phyloP scores from a whole-genome alignment of 2,888 invertebrate species.

The Liposcelis brunnea region DNA sequence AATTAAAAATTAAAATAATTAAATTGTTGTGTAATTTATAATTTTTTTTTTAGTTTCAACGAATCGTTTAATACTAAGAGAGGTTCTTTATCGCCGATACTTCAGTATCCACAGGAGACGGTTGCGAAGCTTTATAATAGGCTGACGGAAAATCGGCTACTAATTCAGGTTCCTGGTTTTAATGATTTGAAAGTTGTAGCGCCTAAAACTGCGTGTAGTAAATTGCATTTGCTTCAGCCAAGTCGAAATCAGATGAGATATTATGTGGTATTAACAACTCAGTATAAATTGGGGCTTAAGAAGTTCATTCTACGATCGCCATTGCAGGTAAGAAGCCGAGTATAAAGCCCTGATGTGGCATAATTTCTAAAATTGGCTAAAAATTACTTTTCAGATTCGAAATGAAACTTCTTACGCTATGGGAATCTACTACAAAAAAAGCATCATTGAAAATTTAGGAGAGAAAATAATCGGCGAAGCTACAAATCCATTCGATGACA shows the following conservation, averaged over 20 bases:
- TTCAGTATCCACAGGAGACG: conserved; percentile 32
- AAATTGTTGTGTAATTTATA: neutral
- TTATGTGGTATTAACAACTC: conserved; percentile 48
- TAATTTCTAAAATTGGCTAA: too few relatives aligned
- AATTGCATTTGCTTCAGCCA: conserved; percentile 45
- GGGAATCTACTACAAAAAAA: conserved; percentile 55
- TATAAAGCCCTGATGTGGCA: too few relatives aligned
- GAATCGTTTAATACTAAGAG: neutral
- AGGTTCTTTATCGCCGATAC: conserved; percentile 20
- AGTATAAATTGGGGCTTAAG: conserved; percentile 38
- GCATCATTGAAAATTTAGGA: conserved; percentile 46
- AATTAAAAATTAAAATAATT: neutral
- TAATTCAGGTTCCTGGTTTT: conserved; percentile 44
- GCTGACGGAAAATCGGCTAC: conserved; percentile 46
- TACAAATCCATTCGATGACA: conserved; percentile 58
- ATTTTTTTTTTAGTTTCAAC: neutral
- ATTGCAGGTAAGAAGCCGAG: conserved; percentile 37
- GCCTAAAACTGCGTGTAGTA: conserved; percentile 43
- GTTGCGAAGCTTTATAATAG: conserved; percentile 39
- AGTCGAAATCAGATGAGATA: conserved; percentile 42
- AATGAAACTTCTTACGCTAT: conserved; percentile 63
- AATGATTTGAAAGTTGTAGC: conserved; percentile 44
- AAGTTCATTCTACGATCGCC: conserved; percentile 54
- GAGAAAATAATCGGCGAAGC: conserved; percentile 43
- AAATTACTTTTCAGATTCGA: conserved; percentile 35